Base-by-base conservation (phyloP, 2,888 invertebrate species). In the Candidula unifasciata region DNA sequence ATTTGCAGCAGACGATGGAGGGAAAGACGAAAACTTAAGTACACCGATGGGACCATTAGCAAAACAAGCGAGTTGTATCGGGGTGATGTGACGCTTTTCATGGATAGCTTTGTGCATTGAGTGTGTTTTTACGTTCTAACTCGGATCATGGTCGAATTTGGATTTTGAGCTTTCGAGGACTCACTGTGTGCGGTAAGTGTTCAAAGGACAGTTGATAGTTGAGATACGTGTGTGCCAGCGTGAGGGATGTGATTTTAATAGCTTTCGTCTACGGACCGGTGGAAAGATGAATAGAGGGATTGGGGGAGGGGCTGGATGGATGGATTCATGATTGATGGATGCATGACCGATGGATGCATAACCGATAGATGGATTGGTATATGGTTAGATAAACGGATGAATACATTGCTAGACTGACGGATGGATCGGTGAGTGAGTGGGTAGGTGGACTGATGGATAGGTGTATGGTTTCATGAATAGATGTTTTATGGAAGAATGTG, bases 21-120 rank as follows among this genome's bases (percentile, higher is more conserved):
- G 69, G 66, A 73, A 52, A 73, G 73, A 27, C 73, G 73, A 73
- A 73, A 73, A 52, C 73, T 44, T 44, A 52, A 73, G 73, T 73
- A 44, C 44, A n/a, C 44, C 73, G 73, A 44, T 73, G 73, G 73
- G 73, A 73, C 73, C 73, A 13, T 37, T 73, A 73, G 52, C 73
- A 44, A 44, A 73, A 73, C 73, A 73, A 44, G 52, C 44, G 2
- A 73, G 73, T 44, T n/a, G 73, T 44, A 73, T 44, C 8, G 73
- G 27, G 37, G n/a, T n/a, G 13, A 44, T 44, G 44, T 3, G 73
- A 73, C 73, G 27, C 24, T 37, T n/a, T 73, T 73, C 44, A 73
- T 52, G 73, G 73, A 73, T 73, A 52, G 44, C 44, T 73, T 44
- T 68, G 6, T 18, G 69, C n/a, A 35, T 73, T 44, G 24, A 73